Evolutionary conservation across 2,888 invertebrate species (phyloP).

Genomic region (Leucoptera coffeella): DNA sequence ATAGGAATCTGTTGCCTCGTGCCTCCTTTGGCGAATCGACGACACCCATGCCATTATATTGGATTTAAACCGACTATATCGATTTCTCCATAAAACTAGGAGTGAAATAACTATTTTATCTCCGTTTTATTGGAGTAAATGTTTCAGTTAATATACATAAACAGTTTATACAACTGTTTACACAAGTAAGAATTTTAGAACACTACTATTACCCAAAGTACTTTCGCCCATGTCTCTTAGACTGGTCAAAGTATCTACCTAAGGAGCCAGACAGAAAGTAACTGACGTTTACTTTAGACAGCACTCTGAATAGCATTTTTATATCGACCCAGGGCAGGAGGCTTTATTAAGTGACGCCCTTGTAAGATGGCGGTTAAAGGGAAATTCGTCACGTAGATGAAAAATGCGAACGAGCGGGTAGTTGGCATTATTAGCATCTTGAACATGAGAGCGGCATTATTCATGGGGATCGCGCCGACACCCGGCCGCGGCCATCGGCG

Average conservation of each 20-base stretch:
- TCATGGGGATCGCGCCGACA: slow-evolving; percentile 31
- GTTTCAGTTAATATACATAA: too few species aligned
- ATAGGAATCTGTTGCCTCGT: slow-evolving; percentile 27
- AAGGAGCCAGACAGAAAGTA: too few species aligned
- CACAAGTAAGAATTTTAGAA: too few species aligned
- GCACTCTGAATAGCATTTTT: too few species aligned
- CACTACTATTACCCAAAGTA: too few species aligned
- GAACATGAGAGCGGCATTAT: slow-evolving; percentile 35
- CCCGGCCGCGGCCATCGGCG: slow-evolving; percentile 8
- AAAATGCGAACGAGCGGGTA: slow-evolving; percentile 22
- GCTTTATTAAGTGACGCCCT: too few species aligned
- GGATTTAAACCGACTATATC: background rate
- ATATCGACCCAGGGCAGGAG: too few species aligned
- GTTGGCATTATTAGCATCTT: slow-evolving; percentile 35
- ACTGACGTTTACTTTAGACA: too few species aligned
- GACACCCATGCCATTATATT: slow-evolving; percentile 10
- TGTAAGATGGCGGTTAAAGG: slow-evolving; percentile 16
- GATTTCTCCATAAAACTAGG: slow-evolving; percentile 2
- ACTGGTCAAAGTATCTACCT: too few species aligned
- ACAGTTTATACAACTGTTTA: too few species aligned
- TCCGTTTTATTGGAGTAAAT: slow-evolving; percentile 10
- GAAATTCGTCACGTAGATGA: slow-evolving; percentile 24
- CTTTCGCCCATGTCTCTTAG: too few species aligned
- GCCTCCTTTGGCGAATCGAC: slow-evolving; percentile 30
- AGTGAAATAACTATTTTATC: too few species aligned